Base-by-base conservation (phyloP, 2,888 invertebrate species). In the Endotricha flammealis region DNA sequence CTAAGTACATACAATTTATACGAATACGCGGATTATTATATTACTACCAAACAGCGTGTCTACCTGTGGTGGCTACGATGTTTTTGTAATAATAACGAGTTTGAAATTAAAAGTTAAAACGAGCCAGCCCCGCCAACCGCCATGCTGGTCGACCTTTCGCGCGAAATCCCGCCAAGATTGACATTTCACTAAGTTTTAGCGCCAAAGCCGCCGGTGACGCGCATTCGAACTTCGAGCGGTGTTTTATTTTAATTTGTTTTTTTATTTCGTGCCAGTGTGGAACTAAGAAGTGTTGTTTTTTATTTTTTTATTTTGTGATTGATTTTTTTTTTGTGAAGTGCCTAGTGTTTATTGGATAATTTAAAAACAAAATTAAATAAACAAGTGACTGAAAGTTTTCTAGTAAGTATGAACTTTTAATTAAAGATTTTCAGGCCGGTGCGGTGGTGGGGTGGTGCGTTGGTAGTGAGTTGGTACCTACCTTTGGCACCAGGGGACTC, bases 101-200 rank as follows among this genome's bases (percentile, higher is more conserved):
- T n/a, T n/a, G n/a, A n/a, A 16, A 4, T 8, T 20, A 6, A 20
- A n/a, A 20, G 37, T 37, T 42, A 37, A 33, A 41, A 43, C 37
- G 23, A 29, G 45, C 52, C 39, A 46, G 49, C 70, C 70, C 74
- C 78, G 68, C 66, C 66, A 63, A 4, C 4, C 34, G 28, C 34
- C 35, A 35, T 35, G 41, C 38, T 29, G 46, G 25, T 25, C 32
- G 62, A 60, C 67, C 71, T 71, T 74, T 68, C 67, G 63, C 67
- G 50, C 42, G 36, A 36, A 42, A 35, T 50, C 64, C 65, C 50
- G 59, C 56, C 46, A 53, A 50, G 58, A 66, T 75, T 74, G 71
- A 73, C 82, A 80, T 77, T 81, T 71, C 76, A 64, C 67, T 44
- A 57, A 44, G 68, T 67, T 71, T 69, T 69, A 66, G 74, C 73